phyloP scores from a whole-genome alignment of 2,113 vertebrate genomes.

The Pogonocichla stellata region DNA sequence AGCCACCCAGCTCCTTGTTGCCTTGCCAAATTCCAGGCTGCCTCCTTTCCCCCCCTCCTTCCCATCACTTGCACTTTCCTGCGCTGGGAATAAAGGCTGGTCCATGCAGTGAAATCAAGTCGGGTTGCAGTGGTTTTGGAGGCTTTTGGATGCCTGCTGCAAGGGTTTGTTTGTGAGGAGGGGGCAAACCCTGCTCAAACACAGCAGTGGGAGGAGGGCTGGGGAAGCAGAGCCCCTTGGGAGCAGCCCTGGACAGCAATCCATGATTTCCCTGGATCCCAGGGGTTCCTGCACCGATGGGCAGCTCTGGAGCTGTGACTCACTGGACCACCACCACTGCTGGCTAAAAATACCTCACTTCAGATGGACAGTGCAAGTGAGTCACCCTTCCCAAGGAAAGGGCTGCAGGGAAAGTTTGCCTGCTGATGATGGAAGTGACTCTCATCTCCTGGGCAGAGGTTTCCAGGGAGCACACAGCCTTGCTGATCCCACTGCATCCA shows the following conservation, averaged over 20 bases:
- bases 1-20: background rate
- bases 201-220: background rate
- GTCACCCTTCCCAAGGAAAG: background rate
- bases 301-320: background rate
- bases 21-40: background rate
- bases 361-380: background rate
- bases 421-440: background rate
- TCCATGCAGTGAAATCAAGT: background rate
- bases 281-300: background rate
- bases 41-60: background rate
- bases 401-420: background rate
- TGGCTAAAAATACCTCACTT: constrained; percentile 14
- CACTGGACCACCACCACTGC: background rate
- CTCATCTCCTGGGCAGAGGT: background rate
- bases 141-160: background rate
- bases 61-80: background rate
- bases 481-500: background rate
- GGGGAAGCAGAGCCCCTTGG: background rate
- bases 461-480: background rate
- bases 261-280: background rate
- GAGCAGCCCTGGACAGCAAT: background rate
- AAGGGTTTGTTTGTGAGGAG: background rate
- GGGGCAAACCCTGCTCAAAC: too few species aligned
- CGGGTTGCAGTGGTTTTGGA: background rate
- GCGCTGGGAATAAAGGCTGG: fast-evolving